A percentile compares a stretch with the other conserved stretches of the same genome.
Conservation (phyloP, 92 coral and sea anemone species). For the Phymanthus crucifer region DNA sequence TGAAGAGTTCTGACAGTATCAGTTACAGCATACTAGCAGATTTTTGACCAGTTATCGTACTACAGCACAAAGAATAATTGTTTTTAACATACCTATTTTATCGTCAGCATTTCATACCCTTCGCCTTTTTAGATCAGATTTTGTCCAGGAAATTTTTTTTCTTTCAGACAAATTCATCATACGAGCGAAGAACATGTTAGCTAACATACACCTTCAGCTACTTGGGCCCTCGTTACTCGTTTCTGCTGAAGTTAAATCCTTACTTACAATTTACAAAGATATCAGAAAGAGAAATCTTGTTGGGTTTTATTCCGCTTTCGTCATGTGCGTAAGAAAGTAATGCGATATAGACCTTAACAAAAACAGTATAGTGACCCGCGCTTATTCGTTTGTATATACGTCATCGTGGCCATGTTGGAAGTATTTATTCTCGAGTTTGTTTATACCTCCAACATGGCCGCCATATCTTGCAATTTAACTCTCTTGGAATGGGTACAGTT, state of each 20-base stretch:
- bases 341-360: not conserved
- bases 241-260: not conserved
- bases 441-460: too few relatives aligned
- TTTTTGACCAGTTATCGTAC: too few relatives aligned
- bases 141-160: not conserved
- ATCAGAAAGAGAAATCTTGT: conserved; percentile 11
- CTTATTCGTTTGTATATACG: not conserved
- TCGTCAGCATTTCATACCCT: too few relatives aligned
- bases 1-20: too few relatives aligned
- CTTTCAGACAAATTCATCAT: conserved; percentile 30
- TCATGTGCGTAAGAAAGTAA: conserved; percentile 7
- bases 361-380: not conserved
- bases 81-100: too few relatives aligned
- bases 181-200: conserved; percentile 12
- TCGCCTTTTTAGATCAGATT: conserved; percentile 8
- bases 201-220: not conserved
- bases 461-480: too few relatives aligned
- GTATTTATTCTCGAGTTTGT: too few relatives aligned
- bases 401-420: too few relatives aligned
- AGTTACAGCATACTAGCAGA: too few relatives aligned
- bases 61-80: too few relatives aligned
- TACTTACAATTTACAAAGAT: not conserved
- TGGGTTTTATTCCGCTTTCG: conserved; percentile 4
- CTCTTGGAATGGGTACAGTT: too few relatives aligned
- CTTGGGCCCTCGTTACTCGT: not conserved